Conservation (phyloP, 2,797 vertebrate genomes). For the Xyrichtys novacula region DNA sequence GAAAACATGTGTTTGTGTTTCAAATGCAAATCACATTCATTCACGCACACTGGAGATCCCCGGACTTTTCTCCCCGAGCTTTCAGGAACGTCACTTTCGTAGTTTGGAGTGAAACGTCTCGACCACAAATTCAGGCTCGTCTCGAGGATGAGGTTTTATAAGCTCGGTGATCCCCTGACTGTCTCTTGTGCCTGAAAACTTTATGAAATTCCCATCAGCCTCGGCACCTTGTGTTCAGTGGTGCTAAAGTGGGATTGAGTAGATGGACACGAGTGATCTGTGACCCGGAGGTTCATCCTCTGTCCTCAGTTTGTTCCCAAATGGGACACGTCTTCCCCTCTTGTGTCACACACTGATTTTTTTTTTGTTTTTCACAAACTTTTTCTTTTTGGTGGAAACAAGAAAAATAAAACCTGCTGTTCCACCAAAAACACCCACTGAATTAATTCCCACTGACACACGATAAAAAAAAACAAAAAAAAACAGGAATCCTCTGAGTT, state of each 20-base stretch:
- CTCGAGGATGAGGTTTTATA: neutral
- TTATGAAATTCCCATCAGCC: neutral
- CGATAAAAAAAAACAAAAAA: conserved; percentile 31
- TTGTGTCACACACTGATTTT: neutral
- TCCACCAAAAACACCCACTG: conserved; percentile 44
- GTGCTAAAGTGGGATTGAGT: too few species aligned
- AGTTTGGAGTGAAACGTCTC: neutral
- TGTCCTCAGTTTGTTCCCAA: conserved; percentile 13
- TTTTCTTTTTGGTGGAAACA: conserved; percentile 10
- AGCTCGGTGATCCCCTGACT: neutral
- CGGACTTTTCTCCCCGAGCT: neutral
- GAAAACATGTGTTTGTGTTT: neutral
- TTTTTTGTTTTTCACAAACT: conserved; percentile 7
- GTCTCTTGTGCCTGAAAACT: neutral
- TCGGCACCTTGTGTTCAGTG: neutral
- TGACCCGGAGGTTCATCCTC: too few species aligned
- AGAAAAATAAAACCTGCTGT: conserved; percentile 45
- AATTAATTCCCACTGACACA: conserved; percentile 39
- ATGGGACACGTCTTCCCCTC: neutral
- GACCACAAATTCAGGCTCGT: neutral
- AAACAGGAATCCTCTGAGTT: conserved; percentile 35
- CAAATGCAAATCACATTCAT: too few species aligned
- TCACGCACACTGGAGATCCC: neutral
- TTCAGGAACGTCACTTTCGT: neutral
- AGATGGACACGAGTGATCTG: too few species aligned